Evolutionary conservation across 2,888 invertebrate species (phyloP), one percentile per base, ranked within the genome.

Genomic region (Holacanthella duospinosa): DNA sequence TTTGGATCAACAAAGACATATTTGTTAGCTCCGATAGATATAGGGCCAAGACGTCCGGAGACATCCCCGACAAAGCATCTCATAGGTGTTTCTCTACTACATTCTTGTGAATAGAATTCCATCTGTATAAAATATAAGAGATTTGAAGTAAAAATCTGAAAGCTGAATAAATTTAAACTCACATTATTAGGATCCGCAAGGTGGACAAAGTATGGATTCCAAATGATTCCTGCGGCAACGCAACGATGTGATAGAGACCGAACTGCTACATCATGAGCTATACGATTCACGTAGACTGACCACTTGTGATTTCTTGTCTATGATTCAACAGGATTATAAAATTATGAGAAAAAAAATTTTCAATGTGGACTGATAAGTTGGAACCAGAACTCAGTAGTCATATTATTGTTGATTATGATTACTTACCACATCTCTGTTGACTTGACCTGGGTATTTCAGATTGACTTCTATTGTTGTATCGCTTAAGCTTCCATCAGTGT

Each of bases 61-160:
- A 93, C 78, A 77, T 95, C 95, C 0, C 94, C 95, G 0, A 93
- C 88, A 75, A 93, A 88, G 76, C 95, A 95, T 1, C 94, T 81
- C 61, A 93, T 78, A 0, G 93, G 94, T 74, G 92, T 89, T 76
- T 89, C 87, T 0, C 88, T 83, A 0, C 88, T 88, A 76, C 95
- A 95, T 79, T 95, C 93, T 77, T 86, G 85, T 63, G 81, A 83
- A 77, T 94, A 94, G 58, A 91, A 79, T 66, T 91, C 90, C 59
- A 84, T 84, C 91, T 92, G 75, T 9, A 76, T 75, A 63, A 59
- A 29, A 29, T 26, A 19, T 6, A 19, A 60, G 26, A 27, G 19
- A 48, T 16, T 48, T 48, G 21, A 48, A 48, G 4, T 21, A 4
- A 48, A 48, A n/a, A 4, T 4, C 21, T 21, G 21, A 4, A 21